Conservation (phyloP, 2,113 vertebrate genomes). For the Romanogobio albipinnatus region DNA sequence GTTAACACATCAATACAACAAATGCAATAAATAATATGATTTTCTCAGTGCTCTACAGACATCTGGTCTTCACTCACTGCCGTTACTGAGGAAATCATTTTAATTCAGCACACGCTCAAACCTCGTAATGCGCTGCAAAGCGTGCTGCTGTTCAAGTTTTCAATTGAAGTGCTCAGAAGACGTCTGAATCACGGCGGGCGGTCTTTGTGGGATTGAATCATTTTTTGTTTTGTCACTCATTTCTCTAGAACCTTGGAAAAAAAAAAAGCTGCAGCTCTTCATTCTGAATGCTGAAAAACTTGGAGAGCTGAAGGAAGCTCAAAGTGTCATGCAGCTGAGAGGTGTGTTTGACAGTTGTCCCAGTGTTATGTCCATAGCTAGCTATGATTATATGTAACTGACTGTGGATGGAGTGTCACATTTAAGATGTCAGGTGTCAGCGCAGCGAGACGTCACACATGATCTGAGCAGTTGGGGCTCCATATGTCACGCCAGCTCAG, state of each 20-base stretch:
- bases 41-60: slow-evolving; percentile 7
- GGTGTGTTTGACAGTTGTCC: slow-evolving; percentile 11
- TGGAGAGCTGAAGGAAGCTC: not conserved
- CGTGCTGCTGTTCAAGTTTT: slow-evolving; percentile 25
- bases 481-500: slow-evolving; percentile 52
- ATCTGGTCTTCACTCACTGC: slow-evolving; percentile 7
- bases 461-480: slow-evolving; percentile 24
- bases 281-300: slow-evolving; percentile 4
- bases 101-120: slow-evolving; percentile 15
- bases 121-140: slow-evolving; percentile 1
- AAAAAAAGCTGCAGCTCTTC: not conserved
- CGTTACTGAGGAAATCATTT: slow-evolving; percentile 25
- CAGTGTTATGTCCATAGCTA: not conserved
- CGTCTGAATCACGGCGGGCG: not conserved
- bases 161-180: slow-evolving; percentile 28
- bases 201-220: not conserved
- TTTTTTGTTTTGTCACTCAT: slow-evolving; percentile 24
- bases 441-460: not conserved
- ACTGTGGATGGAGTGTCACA: slow-evolving; percentile 7
- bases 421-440: slow-evolving; percentile 28
- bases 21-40: not conserved
- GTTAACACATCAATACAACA: not conserved
- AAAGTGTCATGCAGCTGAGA: not conserved
- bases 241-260: not conserved
- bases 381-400: slow-evolving; percentile 26